Percentiles rank a stretch among this genome's conserved stretches.
Evolutionary conservation across 2,888 invertebrate species (phyloP).

Genomic region (Opisthograptis luteolata): DNA sequence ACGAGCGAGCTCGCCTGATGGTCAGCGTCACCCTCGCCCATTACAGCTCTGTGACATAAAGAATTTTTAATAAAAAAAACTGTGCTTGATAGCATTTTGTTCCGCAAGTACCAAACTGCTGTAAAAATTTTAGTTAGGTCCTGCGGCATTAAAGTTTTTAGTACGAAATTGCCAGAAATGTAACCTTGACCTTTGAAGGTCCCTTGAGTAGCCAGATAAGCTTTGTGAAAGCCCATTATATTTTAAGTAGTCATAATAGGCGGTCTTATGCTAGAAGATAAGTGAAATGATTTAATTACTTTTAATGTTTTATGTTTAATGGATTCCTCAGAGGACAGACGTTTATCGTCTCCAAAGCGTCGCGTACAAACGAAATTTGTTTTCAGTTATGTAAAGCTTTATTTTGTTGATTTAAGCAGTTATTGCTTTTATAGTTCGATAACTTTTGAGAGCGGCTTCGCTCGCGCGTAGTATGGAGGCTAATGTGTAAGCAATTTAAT

Average conservation of each 20-base stretch:
- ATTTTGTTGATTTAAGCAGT: neutral
- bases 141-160: constrained; percentile 23
- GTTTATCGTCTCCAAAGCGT: too few relatives aligned
- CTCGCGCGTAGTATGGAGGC: too few relatives aligned
- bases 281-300: neutral
- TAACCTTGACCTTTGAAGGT: constrained; percentile 22
- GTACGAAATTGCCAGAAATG: constrained; percentile 24
- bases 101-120: constrained; percentile 12
- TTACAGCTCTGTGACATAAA: neutral
- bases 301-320: neutral
- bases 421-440: too few relatives aligned
- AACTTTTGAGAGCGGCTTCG: too few relatives aligned
- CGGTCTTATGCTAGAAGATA: neutral
- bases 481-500: too few relatives aligned
- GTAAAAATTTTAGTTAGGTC: constrained; percentile 16
- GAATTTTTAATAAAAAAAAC: too few relatives aligned
- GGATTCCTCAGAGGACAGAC: neutral
- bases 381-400: too few relatives aligned
- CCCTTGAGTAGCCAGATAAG: constrained; percentile 11
- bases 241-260: constrained; percentile 18
- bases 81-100: constrained; percentile 1
- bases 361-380: too few relatives aligned
- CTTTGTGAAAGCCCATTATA: constrained; percentile 20
- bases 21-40: too few relatives aligned
- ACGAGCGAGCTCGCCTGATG: too few relatives aligned